These are phyloP conservation scores for Nephotettix cincticeps DNA, from an alignment of 1,140 invertebrate species.

Conservation along the genomic window DNA sequence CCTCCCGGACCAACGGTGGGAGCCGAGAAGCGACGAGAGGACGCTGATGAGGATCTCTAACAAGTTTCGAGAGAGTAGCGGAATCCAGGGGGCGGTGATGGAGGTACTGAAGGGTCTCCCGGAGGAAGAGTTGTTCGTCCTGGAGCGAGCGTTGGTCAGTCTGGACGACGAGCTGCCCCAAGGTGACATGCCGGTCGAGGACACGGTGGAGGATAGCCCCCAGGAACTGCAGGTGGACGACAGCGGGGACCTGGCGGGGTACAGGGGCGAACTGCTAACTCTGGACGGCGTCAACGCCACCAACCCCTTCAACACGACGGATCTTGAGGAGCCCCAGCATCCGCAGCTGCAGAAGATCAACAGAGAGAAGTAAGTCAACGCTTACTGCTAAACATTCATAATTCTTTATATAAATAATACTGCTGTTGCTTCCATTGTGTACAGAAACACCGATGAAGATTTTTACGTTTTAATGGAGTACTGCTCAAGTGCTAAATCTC, in stretches of 20 bases:
- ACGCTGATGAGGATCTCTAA: background rate
- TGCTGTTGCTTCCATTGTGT: too few relatives aligned
- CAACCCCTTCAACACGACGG: background rate
- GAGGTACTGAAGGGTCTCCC: constrained; percentile 17
- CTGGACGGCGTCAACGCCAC: constrained; percentile 19
- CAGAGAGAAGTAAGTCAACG: constrained; percentile 25
- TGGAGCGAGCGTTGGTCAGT: constrained; percentile 13
- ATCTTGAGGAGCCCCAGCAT: background rate
- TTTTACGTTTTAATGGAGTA: too few relatives aligned
- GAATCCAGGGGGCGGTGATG: background rate
- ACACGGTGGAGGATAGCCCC: constrained; percentile 3
- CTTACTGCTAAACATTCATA: too few relatives aligned
- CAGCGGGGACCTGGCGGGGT: background rate
- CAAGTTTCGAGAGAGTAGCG: background rate
- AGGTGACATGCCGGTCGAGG: constrained; percentile 25
- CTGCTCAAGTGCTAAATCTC: too few relatives aligned
- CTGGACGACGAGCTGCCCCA: constrained; percentile 21
- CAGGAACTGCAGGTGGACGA: constrained; percentile 12
- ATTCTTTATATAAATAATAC: too few relatives aligned
- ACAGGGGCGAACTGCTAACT: constrained; percentile 1
- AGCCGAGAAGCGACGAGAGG: background rate
- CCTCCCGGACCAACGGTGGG: background rate
- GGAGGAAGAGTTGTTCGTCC: constrained; percentile 25
- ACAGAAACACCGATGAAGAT: too few relatives aligned
- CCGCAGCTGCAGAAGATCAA: constrained; percentile 28